Percentiles rank a stretch among this genome's conserved stretches.
Evolutionary conservation across 2,113 vertebrate genomes (phyloP).

Genomic region (Halichoerus grypus): DNA sequence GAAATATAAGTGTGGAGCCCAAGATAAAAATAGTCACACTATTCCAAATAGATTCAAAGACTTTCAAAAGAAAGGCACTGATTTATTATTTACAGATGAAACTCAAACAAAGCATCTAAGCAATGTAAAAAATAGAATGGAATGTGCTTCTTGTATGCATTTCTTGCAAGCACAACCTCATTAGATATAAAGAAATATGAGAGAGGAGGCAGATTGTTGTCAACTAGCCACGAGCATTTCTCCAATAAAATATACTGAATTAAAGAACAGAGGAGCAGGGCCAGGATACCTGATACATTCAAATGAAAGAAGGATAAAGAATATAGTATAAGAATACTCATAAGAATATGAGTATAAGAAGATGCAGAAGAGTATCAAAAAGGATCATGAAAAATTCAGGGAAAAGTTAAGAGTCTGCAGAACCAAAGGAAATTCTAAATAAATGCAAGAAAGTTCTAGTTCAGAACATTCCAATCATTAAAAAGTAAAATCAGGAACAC

Average conservation of each 20-base stretch:
- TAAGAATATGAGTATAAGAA: not conserved
- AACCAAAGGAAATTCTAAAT: conserved; percentile 9
- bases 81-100: conserved; percentile 65
- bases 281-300: not conserved
- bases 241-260: conserved; percentile 62
- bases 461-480: not conserved
- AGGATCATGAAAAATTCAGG: conserved; percentile 26
- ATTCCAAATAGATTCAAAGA: conserved; percentile 63
- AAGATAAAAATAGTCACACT: conserved; percentile 62
- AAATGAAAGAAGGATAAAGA: not conserved
- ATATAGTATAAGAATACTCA: too few relatives aligned
- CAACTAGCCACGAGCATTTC: not conserved
- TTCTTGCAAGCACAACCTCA: not conserved
- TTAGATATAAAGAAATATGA: not conserved
- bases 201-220: not conserved
- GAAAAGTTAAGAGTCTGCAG: conserved; percentile 15
- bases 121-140: not conserved
- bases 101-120: conserved; percentile 54
- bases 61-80: conserved; percentile 49
- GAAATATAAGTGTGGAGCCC: conserved; percentile 32
- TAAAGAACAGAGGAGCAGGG: not conserved
- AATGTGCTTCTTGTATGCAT: not conserved
- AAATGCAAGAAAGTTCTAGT: not conserved
- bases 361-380: conserved; percentile 19
- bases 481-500: not conserved